Base-by-base conservation (phyloP, 1,140 invertebrate genomes). In the Neuroterus valhalla region DNA sequence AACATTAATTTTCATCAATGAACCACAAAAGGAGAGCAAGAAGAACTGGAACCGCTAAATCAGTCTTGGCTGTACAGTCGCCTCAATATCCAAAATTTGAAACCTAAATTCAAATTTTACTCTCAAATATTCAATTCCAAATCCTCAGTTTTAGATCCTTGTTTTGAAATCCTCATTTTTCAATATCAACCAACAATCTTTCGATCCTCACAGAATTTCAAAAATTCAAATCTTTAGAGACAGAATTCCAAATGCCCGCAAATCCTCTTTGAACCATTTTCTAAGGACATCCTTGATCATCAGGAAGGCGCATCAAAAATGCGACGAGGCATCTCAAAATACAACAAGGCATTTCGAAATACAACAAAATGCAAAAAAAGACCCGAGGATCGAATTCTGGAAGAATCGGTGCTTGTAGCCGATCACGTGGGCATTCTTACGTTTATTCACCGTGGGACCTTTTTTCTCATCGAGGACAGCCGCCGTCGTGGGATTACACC, bases 391-490 rank as follows among this genome's bases (percentile, higher is more conserved):
- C 55, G 55, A 23, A 62, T 62, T 62, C 23, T 62, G 55, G 23
- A 3, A 62, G 31, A 62, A 62, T 62, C 55, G 55, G 55, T 23
- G 31, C 26, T 72, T 67, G 66, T 52, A 79, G 78, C 75, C 75
- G 72, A 69, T 77, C 55, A 82, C 52, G 74, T 86, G 86, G 84
- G 84, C 84, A 86, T 86, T 87, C 75, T 84, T 81, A 80, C 62
- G 70, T 73, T 75, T 76, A 83, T 77, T 82, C 81, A 71, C 66
- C 82, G 67, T 78, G 78, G 83, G 81, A 84, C 75, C 66, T 71
- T 81, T 78, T 81, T 71, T 83, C 73, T 72, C 66, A 62, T 76
- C 68, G 72, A 80, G 78, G 70, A 79, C 71, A 72, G 68, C 78
- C 75, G 66, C 74, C 82, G 67, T 78, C 84, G 78, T 81, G 78